A percentile compares a stretch with the other conserved stretches of the same genome.
These are phyloP conservation scores for Muscicapa adusta DNA, from an alignment of 2,113 vertebrate genomes.

Conservation along the genomic window DNA sequence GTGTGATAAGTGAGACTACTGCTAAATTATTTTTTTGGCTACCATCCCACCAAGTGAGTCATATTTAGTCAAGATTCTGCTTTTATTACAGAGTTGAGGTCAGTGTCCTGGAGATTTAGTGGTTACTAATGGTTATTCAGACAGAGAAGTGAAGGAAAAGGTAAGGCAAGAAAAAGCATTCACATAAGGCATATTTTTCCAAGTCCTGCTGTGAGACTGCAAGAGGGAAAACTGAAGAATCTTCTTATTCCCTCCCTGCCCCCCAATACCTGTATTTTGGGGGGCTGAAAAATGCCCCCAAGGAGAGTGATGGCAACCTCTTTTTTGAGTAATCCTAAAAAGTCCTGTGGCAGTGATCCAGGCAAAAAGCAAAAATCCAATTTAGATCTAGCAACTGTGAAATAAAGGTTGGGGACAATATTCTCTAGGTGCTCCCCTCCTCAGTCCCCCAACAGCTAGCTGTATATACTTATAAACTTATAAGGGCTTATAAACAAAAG, in stretches of 20 bases:
- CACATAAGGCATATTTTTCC: not conserved
- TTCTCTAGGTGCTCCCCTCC: not conserved
- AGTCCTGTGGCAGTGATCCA: not conserved
- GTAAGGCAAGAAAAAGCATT: not conserved
- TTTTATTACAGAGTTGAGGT: not conserved
- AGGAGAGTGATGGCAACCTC: not conserved
- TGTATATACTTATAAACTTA: not conserved
- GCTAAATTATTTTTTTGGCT: constrained; percentile 15
- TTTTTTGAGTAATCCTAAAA: not conserved
- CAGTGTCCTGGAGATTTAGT: constrained; percentile 6
- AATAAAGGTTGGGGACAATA: not conserved
- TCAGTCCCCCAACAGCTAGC: not conserved
- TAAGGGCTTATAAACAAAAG: not conserved
- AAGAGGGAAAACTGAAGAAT: not conserved
- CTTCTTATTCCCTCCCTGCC: not conserved
- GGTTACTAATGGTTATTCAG: not conserved
- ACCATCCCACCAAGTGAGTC: not conserved
- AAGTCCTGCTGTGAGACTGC: not conserved
- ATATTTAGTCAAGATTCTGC: not conserved
- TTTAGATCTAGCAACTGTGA: not conserved
- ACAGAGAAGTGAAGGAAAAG: not conserved
- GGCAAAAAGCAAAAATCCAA: not conserved
- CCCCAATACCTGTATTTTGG: not conserved
- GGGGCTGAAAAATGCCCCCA: not conserved
- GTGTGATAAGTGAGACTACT: not conserved